A percentile compares a stretch with the other conserved stretches of the same genome.
phyloP scores from a whole-genome alignment of 2,113 vertebrate species.

The Cinclus mexicanus region DNA sequence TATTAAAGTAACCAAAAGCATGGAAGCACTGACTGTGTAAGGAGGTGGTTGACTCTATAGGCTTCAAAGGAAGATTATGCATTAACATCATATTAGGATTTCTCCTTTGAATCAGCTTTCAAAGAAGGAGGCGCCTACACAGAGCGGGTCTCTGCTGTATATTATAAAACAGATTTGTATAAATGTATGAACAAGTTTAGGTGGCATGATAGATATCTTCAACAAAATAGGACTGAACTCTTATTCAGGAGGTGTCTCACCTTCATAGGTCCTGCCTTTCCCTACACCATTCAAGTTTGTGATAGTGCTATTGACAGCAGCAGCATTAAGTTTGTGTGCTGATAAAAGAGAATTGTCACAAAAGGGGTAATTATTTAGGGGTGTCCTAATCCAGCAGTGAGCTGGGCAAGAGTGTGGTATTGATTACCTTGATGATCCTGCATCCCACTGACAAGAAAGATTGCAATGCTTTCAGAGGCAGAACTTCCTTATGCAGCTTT shows the following conservation, averaged over 20 bases:
- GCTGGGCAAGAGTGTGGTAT: neutral
- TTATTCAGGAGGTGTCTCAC: neutral
- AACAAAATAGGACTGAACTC: neutral
- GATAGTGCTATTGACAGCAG: neutral
- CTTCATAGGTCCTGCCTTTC: neutral
- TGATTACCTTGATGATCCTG: neutral
- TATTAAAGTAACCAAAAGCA: neutral
- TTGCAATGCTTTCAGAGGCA: neutral
- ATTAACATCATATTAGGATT: neutral
- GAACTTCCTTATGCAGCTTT: neutral
- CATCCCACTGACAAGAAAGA: neutral
- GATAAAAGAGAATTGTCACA: neutral
- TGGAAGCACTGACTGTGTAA: neutral
- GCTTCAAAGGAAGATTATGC: neutral
- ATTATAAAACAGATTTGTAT: neutral
- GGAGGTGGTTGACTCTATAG: neutral
- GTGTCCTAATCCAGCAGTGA: neutral
- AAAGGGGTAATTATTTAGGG: neutral
- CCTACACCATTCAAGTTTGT: neutral
- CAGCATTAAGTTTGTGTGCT: neutral
- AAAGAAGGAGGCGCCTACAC: neutral
- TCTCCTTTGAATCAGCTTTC: neutral
- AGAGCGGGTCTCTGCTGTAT: neutral
- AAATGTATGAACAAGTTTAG: neutral
- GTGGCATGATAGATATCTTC: neutral